A percentile compares a stretch with the other conserved stretches of the same genome.
Conservation (phyloP, 1,140 invertebrate genomes). For the Anagrus nilaparvatae region DNA sequence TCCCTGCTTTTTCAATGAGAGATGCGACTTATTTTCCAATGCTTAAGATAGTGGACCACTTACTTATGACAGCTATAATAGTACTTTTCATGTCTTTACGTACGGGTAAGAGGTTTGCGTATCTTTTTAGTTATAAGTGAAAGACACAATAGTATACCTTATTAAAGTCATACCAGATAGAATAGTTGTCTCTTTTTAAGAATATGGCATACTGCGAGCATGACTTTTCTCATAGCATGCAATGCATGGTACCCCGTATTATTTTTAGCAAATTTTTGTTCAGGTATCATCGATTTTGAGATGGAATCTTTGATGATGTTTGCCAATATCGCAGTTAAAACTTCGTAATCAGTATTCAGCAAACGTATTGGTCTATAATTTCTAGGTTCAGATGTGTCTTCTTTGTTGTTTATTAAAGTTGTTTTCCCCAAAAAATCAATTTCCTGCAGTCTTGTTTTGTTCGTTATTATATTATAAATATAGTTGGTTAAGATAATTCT, state of each 20-base stretch:
- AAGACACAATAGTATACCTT: conserved; percentile 20
- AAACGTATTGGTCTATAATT: conserved; percentile 23
- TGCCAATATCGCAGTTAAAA: conserved; percentile 15
- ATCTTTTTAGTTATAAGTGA: conserved; percentile 13
- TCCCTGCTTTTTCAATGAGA: conserved; percentile 15
- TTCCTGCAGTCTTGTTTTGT: not conserved
- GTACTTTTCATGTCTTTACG: too few species aligned
- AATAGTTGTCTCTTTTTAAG: too few species aligned
- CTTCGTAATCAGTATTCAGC: conserved; percentile 18
- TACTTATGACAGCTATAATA: too few species aligned
- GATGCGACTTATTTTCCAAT: conserved; percentile 10
- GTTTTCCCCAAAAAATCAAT: not conserved
- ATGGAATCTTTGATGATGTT: not conserved
- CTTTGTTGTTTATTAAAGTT: conserved; percentile 6
- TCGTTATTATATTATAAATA: not conserved
- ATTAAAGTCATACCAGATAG: conserved; percentile 20
- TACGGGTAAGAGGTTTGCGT: too few species aligned
- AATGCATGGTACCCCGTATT: too few species aligned
- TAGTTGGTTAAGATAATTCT: not conserved
- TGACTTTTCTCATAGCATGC: conserved; percentile 19
- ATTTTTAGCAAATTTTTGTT: too few species aligned
- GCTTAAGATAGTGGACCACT: too few species aligned
- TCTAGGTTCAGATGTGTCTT: conserved; percentile 12
- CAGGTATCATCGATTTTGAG: conserved; percentile 17
- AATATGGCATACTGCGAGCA: conserved; percentile 13